Base-by-base conservation (phyloP, 1,140 invertebrate species). In the Chionoecetes opilio region DNA sequence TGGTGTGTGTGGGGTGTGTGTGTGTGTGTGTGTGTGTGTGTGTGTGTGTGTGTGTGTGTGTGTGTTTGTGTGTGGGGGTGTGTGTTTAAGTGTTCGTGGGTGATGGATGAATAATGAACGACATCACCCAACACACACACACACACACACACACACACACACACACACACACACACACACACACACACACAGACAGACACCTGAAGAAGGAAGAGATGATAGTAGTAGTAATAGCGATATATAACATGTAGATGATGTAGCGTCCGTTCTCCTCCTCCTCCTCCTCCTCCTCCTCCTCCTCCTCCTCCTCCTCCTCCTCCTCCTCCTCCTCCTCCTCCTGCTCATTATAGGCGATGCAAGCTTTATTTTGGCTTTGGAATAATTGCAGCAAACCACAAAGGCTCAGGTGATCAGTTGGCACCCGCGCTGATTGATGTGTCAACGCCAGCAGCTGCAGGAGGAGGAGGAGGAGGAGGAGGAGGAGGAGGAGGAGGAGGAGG, bases 261-360 rank as follows among this genome's bases (percentile, higher is more conserved):
- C n/a, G n/a, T n/a, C n/a, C n/a, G n/a, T n/a, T 8, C 63, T n/a
- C 26, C 8, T n/a, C 63, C 26, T 75, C 63, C 11, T 87, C 84
- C 84, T 37, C 84, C 35, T 32, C 53, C 53, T 63, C 53, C 53
- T 63, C 53, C 53, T 63, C 53, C 35, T 86, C 84, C 84, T 37
- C 84, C 35, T 32, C 35, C 35, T 87, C 85, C 32, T 87, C 32
- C 34, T 38, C 37, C 85, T 87, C 85, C 37, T 87, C 85, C 85
- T 87, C 85, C 63, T 75, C 63, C 63, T 75, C 63, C 21, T 75
- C 63, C 63, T 75, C 63, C 21, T 75, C 63, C 63, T 75, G 21
- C 63, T 85, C 63, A n/a, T 75, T 75, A 75, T 17, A 53, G 46
- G 9, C 11, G 46, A 53, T 9, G 46, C 11, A 53, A 53, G 46